phyloP scores from a whole-genome alignment of 1,140 invertebrate species.

The Pseudomyrmex dendroicus region DNA sequence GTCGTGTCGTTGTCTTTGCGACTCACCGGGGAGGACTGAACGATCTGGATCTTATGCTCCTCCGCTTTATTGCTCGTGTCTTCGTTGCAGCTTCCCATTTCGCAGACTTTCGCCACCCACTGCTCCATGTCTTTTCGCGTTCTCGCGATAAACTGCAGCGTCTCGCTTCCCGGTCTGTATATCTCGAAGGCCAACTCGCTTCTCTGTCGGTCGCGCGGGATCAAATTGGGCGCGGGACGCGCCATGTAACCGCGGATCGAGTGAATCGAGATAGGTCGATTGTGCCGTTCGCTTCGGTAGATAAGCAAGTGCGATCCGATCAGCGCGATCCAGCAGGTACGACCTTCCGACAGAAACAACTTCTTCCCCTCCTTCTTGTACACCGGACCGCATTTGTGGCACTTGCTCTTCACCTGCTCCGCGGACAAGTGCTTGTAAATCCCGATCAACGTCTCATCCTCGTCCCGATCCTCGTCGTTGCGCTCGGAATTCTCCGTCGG shows the following conservation, averaged over 20 bases:
- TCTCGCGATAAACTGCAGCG: conserved; percentile 78
- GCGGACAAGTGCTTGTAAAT: conserved; percentile 76
- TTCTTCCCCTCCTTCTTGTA: conserved; percentile 73
- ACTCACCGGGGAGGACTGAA: not conserved
- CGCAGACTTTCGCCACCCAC: conserved; percentile 77
- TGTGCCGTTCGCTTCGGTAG: conserved; percentile 77
- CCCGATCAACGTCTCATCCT: conserved; percentile 33
- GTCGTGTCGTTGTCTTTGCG: not conserved
- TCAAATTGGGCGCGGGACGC: conserved; percentile 72
- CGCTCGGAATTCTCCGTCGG: not conserved
- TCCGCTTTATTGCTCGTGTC: not conserved
- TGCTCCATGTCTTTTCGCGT: conserved; percentile 79
- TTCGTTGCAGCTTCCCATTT: conserved; percentile 53
- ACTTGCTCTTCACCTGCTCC: conserved; percentile 67
- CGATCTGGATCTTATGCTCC: not conserved
- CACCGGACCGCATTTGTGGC: conserved; percentile 75
- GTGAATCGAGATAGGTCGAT: conserved; percentile 71
- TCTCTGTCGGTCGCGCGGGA: conserved; percentile 74
- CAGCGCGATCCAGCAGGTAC: conserved; percentile 76
- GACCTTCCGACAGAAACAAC: conserved; percentile 75
- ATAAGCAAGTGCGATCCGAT: conserved; percentile 78
- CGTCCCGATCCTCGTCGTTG: not conserved
- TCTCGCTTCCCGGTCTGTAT: conserved; percentile 77
- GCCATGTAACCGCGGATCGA: conserved; percentile 78
- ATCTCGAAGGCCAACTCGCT: conserved; percentile 81